These are phyloP conservation scores for Bembecia ichneumoniformis DNA, from an alignment of 2,888 invertebrate species.

Conservation along the genomic window DNA sequence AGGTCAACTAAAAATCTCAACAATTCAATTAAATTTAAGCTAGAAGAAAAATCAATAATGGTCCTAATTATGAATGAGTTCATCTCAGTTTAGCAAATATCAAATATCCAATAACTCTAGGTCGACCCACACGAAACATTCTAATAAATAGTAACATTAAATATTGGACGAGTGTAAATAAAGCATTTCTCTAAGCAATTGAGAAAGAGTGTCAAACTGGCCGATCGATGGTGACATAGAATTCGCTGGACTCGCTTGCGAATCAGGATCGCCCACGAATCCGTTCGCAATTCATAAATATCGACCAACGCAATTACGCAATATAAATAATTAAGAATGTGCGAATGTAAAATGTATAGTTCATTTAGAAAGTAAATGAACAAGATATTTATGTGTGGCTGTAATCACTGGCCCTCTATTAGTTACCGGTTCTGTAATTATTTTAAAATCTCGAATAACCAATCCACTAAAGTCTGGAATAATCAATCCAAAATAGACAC, in stretches of 20 bases:
- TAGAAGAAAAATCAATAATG: no score
- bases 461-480: no score
- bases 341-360: background rate
- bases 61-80: no score
- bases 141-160: background rate
- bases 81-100: no score
- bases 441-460: no score
- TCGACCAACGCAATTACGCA: constrained; percentile 51
- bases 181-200: constrained; percentile 16
- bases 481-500: no score
- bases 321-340: constrained; percentile 22
- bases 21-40: no score
- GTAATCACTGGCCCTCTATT: no score
- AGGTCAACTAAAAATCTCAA: no score
- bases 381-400: background rate
- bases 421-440: no score
- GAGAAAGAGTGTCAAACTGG: constrained; percentile 10
- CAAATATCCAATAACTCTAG: no score
- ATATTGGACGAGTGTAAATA: background rate
- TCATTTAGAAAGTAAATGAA: background rate
- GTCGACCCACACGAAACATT: background rate
- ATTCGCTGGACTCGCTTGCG: constrained; percentile 29
- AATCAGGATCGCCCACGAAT: constrained; percentile 52
- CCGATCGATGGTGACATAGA: constrained; percentile 35
- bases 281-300: constrained; percentile 44